phyloP scores from a whole-genome alignment of 2,113 vertebrate genomes.

The Bostrychus sinensis region DNA sequence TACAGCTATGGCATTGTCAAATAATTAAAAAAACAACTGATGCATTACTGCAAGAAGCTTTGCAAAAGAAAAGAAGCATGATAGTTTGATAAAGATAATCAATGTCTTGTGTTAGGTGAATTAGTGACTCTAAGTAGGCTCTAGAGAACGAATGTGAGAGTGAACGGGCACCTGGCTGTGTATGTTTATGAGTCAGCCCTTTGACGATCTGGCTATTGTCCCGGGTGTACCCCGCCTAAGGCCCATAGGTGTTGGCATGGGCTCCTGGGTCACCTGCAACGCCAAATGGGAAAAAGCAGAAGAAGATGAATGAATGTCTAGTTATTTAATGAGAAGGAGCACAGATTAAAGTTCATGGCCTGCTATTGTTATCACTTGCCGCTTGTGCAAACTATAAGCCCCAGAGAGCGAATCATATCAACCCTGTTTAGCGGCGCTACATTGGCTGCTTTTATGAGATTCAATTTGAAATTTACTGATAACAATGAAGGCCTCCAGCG shows the following conservation, averaged over 20 bases:
- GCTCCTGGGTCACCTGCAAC: too few relatives aligned
- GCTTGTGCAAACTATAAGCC: slow-evolving; percentile 15
- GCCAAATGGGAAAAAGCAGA: too few relatives aligned
- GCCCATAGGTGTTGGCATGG: too few relatives aligned
- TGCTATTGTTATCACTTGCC: slow-evolving; percentile 24
- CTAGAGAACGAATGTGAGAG: too few relatives aligned
- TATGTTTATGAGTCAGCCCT: too few relatives aligned
- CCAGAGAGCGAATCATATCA: slow-evolving; percentile 21
- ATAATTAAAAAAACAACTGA: not conserved
- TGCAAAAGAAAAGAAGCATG: too few relatives aligned
- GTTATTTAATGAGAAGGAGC: not conserved
- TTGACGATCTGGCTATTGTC: too few relatives aligned
- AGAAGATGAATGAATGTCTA: not conserved
- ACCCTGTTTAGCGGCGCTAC: slow-evolving; percentile 8
- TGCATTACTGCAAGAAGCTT: not conserved
- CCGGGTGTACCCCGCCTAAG: too few relatives aligned
- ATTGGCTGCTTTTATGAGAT: slow-evolving; percentile 21
- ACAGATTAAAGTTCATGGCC: slow-evolving; percentile 10
- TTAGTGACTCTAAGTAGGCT: too few relatives aligned
- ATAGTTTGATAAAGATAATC: too few relatives aligned
- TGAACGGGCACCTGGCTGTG: too few relatives aligned
- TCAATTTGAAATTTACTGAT: slow-evolving; percentile 30
- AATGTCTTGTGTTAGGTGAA: too few relatives aligned
- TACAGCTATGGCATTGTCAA: not conserved
- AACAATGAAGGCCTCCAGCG: slow-evolving; percentile 14